Evolutionary conservation across 2,888 invertebrate species (phyloP), one percentile per base, ranked within the genome.

Genomic region (Drosophila mulleri): DNA sequence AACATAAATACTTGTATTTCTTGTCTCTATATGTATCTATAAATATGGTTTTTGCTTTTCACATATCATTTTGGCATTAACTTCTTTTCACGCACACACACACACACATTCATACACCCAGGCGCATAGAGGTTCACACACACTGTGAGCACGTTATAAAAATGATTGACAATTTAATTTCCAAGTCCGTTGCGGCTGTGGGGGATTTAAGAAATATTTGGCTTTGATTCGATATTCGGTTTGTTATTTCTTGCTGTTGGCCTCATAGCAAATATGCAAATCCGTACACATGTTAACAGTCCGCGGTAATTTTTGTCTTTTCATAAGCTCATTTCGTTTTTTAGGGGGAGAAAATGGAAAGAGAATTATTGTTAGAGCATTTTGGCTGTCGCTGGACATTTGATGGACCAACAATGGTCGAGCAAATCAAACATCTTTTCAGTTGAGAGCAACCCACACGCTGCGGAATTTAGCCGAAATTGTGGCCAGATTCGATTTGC

Each of bases 151-250:
- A 71, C 67, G 80, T 77, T 81, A 89, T 89, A 88, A 90, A 91
- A 90, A 82, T 90, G 90, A 90, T 88, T 90, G 91, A 90, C 88
- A 91, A 90, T 90, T 90, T 89, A 91, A 91, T 91, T 91, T 89
- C 72, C 72, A 74, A 75, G 58, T 78, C 78, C 70, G 75, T 53
- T 67, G 79, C 56, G 75, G 71, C 78, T 75, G 75, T 69, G 81
- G 84, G 82, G 87, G 87, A 84, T 82, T 87, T 83, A 78, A 78
- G 65, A 78, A 87, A 83, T 87, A 78, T 75, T 79, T 83, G 63
- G 68, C 75, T 72, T 75, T 82, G 65, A 68, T 65, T 78, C 44
- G 74, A 75, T 75, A 71, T 72, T 86, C 64, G 70, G 67, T 72
- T 76, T 68, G 64, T 69, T 72, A 59, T 72, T 67, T 78, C 75